Conservation (phyloP, 2,113 vertebrate species). For the Butorides virescens region DNA sequence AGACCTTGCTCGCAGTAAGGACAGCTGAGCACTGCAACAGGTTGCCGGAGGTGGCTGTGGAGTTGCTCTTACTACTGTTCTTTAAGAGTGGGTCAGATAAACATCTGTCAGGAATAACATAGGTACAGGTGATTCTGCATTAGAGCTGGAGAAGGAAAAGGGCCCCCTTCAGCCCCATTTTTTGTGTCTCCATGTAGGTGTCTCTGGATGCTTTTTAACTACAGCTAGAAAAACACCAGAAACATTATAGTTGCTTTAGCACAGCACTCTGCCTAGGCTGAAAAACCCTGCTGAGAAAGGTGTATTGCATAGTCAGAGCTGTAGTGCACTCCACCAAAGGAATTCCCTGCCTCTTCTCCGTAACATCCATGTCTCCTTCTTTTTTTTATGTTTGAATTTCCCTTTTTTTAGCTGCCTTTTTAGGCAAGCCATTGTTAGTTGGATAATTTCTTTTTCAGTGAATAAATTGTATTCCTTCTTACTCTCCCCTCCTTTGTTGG, state of each 20-base stretch:
- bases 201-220: not conserved
- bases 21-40: not conserved
- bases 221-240: not conserved
- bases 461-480: not conserved
- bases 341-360: not conserved
- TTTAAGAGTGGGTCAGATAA: not conserved
- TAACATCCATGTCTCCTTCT: not conserved
- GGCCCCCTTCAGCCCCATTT: not conserved
- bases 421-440: not conserved
- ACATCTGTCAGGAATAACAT: accelerated
- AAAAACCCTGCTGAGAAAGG: not conserved
- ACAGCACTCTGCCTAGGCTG: not conserved
- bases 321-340: not conserved
- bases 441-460: not conserved
- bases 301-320: not conserved
- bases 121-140: not conserved
- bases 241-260: not conserved
- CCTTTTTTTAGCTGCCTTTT: not conserved
- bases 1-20: not conserved
- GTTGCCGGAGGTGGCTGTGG: not conserved
- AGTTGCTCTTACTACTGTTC: not conserved
- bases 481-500: not conserved
- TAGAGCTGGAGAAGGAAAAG: not conserved
- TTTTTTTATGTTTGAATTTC: not conserved
- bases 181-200: not conserved